Evolutionary conservation across 35 echinoderm and acorn worm genomes (phyloP).

Genomic region (Nesometra sesokonis): DNA sequence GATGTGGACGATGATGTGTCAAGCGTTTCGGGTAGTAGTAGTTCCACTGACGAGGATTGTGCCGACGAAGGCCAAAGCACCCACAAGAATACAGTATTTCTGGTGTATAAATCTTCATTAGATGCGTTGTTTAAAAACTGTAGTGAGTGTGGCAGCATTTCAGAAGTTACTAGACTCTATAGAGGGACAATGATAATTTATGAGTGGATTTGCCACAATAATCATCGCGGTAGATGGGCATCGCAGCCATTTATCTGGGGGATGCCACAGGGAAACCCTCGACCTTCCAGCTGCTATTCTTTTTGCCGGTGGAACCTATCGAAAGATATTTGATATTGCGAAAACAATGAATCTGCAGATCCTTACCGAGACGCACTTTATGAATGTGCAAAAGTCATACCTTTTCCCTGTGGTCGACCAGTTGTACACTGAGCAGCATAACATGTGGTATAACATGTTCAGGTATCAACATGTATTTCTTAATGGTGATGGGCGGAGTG

Average conservation of each 20-base stretch:
- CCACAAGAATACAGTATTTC: too few species aligned
- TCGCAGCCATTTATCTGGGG: background rate
- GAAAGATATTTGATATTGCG: background rate
- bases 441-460: background rate
- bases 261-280: background rate
- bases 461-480: background rate
- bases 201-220: background rate
- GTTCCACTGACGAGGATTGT: too few species aligned
- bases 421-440: background rate
- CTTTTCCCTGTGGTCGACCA: background rate
- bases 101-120: too few species aligned
- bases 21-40: too few species aligned
- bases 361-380: background rate
- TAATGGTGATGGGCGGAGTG: slow-evolving; percentile 42
- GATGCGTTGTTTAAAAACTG: too few species aligned
- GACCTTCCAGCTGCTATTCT: background rate
- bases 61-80: too few species aligned
- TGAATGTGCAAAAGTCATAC: background rate
- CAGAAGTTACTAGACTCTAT: too few species aligned
- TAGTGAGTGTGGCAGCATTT: too few species aligned
- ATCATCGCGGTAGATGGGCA: background rate
- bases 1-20: too few species aligned
- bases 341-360: background rate
- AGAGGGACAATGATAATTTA: background rate
- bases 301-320: background rate